Conservation (phyloP, 2,113 vertebrate genomes). For the Python bivittatus region DNA sequence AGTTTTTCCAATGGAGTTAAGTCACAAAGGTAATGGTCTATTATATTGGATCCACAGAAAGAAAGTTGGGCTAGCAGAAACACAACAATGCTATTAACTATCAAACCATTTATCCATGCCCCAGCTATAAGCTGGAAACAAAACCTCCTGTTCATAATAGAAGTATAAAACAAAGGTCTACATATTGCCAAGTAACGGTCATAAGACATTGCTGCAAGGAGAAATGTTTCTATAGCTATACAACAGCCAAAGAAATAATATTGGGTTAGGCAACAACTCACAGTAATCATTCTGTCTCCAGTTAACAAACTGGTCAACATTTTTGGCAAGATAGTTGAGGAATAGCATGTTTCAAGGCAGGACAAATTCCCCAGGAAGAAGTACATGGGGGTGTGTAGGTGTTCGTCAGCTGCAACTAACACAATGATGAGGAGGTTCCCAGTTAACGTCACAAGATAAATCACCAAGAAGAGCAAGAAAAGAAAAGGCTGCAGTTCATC, state of each 20-base stretch:
- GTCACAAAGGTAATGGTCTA: not conserved
- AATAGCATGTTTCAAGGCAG: not conserved
- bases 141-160: not conserved
- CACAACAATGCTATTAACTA: not conserved
- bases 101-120: not conserved
- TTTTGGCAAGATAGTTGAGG: not conserved
- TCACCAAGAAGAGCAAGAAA: not conserved
- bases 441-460: not conserved
- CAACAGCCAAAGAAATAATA: not conserved
- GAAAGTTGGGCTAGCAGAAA: not conserved
- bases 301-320: not conserved
- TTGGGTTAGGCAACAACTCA: not conserved
- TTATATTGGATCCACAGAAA: not conserved
- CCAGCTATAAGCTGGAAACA: not conserved
- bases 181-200: not conserved
- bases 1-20: not conserved
- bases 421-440: not conserved
- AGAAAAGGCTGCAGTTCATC: not conserved
- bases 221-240: not conserved
- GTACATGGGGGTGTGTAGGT: not conserved
- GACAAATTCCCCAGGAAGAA: not conserved
- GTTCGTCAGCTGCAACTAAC: not conserved
- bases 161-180: not conserved
- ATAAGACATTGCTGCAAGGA: not conserved
- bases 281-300: not conserved